Evolutionary conservation across 2,797 vertebrate genomes (phyloP), one percentile per base, ranked within the genome.

Genomic region (Decapterus maruadsi): DNA sequence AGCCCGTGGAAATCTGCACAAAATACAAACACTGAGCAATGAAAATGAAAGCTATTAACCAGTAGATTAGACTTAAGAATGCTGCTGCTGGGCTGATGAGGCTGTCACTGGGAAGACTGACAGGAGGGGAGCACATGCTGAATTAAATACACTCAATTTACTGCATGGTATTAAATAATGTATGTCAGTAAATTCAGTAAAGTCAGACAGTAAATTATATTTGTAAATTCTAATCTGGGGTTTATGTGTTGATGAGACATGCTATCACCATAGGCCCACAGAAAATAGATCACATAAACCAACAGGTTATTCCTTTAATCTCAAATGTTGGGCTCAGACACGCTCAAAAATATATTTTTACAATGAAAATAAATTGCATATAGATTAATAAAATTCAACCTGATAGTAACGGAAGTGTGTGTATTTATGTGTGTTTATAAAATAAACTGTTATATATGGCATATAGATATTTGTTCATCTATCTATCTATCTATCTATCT

Each of bases 1-100:
- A 93, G 89, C 90, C 91, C 87, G 82, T 4, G 34, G 81, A 91
- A 91, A 92, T 87, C 89, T 87, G 89, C 80, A 81, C 73, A 86
- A 89, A 90, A 90, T 77, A 83, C 84, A 77, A 90, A 84, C 73
- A 79, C 77, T 46, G 75, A 81, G 84, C 90, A 82, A 81, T 79
- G 75, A 86, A 88, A 86, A 87, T 59, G 77, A 91, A 88, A 86
- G 87, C 85, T 80, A 70, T 89, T 91, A 87, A 87, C 60, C 79
- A 80, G 43, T 71, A 87, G 87, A 88, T 90, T 87, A 87, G 78
- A 81, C 4, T 84, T 83, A 72, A 61, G 82, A 75, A 71, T 43
- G 71, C 68, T 60, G 68, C 67, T 70, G 42, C 50, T 51, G 46
- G 70, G 60, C 22, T 72, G 78, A 69, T 20, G 71, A 26, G 54